Conservation (phyloP, 2,113 vertebrate genomes). For the Emberiza fucata region DNA sequence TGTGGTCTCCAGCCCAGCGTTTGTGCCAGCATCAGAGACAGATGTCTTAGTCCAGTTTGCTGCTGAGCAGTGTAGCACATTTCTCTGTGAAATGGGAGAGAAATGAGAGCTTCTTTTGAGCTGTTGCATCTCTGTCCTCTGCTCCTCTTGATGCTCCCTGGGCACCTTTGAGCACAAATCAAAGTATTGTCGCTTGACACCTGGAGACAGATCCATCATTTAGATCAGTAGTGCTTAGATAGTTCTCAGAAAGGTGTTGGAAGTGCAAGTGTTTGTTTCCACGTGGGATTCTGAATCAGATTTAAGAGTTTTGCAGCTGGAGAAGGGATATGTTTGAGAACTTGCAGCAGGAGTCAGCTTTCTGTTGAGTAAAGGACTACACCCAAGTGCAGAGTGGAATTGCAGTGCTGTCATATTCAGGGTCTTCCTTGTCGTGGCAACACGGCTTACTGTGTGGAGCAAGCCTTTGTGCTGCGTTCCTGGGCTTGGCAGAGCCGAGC, state of each 20-base stretch:
- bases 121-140: not conserved
- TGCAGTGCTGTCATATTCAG: not conserved
- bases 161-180: not conserved
- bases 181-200: rapidly evolving
- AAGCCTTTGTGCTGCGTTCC: not conserved
- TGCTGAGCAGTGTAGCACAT: not conserved
- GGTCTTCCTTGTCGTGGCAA: not conserved
- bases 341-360: not conserved
- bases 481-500: not conserved
- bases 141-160: not conserved
- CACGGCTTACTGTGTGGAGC: rapidly evolving
- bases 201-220: not conserved
- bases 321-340: not conserved
- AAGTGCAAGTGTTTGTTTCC: not conserved
- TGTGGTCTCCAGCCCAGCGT: not conserved
- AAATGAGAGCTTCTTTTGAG: not conserved
- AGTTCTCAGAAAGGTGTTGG: not conserved
- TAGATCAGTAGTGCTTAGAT: not conserved
- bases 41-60: not conserved
- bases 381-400: not conserved
- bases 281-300: not conserved
- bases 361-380: not conserved
- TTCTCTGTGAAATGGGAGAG: not conserved
- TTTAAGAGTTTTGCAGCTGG: not conserved
- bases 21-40: not conserved